Base-by-base conservation (phyloP, 2,113 vertebrate species). In the Synchiropus splendidus region DNA sequence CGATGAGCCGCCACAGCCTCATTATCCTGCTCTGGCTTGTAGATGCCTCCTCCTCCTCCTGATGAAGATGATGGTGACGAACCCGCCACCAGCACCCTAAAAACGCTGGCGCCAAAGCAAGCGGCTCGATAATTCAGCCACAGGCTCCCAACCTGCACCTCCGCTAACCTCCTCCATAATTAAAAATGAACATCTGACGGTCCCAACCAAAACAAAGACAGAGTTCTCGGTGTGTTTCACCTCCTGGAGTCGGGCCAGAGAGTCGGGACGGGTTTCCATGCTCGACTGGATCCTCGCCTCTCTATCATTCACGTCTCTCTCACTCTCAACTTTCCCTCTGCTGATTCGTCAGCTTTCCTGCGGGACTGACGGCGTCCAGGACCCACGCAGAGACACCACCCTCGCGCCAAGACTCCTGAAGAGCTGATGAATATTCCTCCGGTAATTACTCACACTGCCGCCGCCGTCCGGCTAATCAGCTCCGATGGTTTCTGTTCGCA, bases 121-220 rank as follows among this genome's bases (percentile, higher is more conserved):
- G 10, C 14, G 36, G 14, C 36, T 37, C 12, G 16, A 15, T 37
- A 37, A 37, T 15, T 37, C 36, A 15, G n/a, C n/a, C n/a, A n/a
- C n/a, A n/a, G n/a, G n/a, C 36, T 55, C 56, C 52, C 14, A 32
- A 42, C 36, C 57, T 53, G 18, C 46, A 51, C 48, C 52, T 60
- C 38, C 31, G 33, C 54, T 58, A 61, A 67, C 64, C 52, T 14
- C 45, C 53, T 64, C 57, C 65, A 71, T 75, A 64, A 71, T 74
- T 62, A 59, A 65, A 58, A 63, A 60, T 55, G 48, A 70, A 61
- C 56, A 63, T 72, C 57, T 65, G 61, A 71, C 31, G 4, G 18
- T 55, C 48, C 10, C 45, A 43, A 40, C 32, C 45, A 16, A 45
- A 27, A 15, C 13, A n/a, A 45, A 52, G 48, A 57, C 54, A 40